phyloP scores from a whole-genome alignment of 2,888 invertebrate genomes.

The Myathropa florea region DNA sequence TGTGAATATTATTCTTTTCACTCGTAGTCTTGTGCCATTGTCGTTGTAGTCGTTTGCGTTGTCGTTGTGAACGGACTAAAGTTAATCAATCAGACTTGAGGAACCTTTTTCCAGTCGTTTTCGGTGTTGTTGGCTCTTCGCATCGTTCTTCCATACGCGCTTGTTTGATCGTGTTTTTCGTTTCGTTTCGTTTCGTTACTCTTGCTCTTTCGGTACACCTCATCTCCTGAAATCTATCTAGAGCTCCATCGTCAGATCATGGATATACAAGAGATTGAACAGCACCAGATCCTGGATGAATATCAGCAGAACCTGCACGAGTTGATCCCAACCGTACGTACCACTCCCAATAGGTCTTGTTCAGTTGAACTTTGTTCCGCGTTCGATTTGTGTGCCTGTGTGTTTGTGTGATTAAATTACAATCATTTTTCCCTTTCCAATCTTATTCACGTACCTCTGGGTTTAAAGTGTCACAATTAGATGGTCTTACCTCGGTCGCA shows the following conservation, averaged over 20 bases:
- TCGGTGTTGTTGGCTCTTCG: constrained; percentile 61
- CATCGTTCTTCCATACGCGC: constrained; percentile 38
- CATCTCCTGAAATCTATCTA: too few relatives aligned
- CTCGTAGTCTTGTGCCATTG: neutral
- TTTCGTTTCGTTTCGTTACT: neutral
- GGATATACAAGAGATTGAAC: constrained; percentile 77
- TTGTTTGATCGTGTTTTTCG: neutral
- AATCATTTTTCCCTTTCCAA: constrained; percentile 22
- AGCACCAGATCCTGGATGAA: constrained; percentile 76
- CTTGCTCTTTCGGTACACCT: neutral
- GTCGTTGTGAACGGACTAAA: constrained; percentile 49
- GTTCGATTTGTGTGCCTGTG: neutral
- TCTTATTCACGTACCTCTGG: neutral
- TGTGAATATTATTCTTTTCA: constrained; percentile 43
- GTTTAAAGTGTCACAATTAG: constrained; percentile 28
- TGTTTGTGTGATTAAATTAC: constrained; percentile 35
- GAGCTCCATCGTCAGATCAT: constrained; percentile 14
- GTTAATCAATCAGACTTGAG: constrained; percentile 63
- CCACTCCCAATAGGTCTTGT: neutral
- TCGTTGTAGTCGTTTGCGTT: constrained; percentile 5
- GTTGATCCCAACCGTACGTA: constrained; percentile 77
- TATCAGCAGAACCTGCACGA: constrained; percentile 77
- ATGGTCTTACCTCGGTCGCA: neutral
- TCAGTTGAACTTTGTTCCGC: constrained; percentile 28
- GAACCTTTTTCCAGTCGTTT: constrained; percentile 61